Percentiles rank a stretch among this genome's conserved stretches.
Evolutionary conservation across 2,113 vertebrate species (phyloP).

Genomic region (Excalfactoria chinensis): DNA sequence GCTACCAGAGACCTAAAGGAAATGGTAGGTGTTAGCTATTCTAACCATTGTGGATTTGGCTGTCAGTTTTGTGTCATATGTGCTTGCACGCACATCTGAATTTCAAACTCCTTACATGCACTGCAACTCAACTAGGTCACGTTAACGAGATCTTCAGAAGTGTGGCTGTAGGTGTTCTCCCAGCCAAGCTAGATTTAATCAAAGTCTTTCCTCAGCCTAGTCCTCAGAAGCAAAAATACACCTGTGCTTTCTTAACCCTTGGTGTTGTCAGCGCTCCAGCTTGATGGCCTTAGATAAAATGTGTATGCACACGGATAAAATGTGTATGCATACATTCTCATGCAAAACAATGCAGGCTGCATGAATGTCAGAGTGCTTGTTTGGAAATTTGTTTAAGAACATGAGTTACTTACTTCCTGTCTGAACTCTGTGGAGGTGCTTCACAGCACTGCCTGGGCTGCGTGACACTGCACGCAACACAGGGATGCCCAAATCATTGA

Average conservation of each 20-base stretch:
- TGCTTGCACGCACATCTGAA: background rate
- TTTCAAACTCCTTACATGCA: background rate
- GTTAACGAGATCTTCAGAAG: background rate
- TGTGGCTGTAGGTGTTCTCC: background rate
- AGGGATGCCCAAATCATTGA: background rate
- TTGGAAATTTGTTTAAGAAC: background rate
- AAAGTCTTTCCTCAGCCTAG: background rate
- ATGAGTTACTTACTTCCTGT: constrained; percentile 4
- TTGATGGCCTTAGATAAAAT: constrained; percentile 30
- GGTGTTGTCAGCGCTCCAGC: background rate
- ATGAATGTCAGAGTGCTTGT: background rate
- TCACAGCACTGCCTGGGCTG: background rate
- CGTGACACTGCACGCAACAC: background rate
- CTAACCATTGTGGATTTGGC: background rate
- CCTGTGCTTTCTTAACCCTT: background rate
- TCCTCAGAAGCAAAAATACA: background rate
- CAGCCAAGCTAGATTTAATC: constrained; percentile 17
- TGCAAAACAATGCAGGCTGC: background rate
- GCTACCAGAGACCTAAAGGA: background rate
- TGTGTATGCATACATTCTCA: fast-evolving
- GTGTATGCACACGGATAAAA: background rate
- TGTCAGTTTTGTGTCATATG: background rate
- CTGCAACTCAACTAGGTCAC: constrained; percentile 2
- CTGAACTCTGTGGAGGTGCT: background rate
- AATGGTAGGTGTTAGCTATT: background rate